phyloP scores from a whole-genome alignment of 2,888 invertebrate genomes.

The Sylvicola cinctus region DNA sequence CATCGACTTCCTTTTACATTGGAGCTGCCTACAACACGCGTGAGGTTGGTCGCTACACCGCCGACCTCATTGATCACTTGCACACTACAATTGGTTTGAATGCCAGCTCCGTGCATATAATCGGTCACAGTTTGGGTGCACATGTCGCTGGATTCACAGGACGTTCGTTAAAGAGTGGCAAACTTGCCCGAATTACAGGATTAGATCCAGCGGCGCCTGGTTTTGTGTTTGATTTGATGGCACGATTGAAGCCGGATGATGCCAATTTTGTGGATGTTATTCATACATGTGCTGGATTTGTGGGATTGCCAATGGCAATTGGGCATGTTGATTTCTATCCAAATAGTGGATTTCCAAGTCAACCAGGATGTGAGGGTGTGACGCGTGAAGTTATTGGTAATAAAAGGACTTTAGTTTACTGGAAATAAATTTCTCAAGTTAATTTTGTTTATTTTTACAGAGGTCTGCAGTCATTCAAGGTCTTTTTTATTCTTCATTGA shows the following conservation, averaged over 20 bases:
- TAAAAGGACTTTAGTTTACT: too few relatives aligned
- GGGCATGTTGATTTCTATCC: conserved; percentile 60
- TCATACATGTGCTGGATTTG: conserved; percentile 45
- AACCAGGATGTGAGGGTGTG: conserved; percentile 37
- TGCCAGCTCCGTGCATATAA: conserved; percentile 18
- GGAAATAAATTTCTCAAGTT: too few relatives aligned
- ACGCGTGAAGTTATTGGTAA: too few relatives aligned
- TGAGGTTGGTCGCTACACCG: conserved; percentile 21
- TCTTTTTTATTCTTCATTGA: conserved; percentile 38
- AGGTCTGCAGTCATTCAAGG: conserved; percentile 48
- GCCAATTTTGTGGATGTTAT: conserved; percentile 55
- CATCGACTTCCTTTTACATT: conserved; percentile 21
- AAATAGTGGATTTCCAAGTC: conserved; percentile 41
- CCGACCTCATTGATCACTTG: conserved; percentile 11
- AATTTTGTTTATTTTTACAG: too few relatives aligned
- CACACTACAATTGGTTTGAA: conserved; percentile 5
- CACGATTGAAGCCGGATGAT: conserved; percentile 37
- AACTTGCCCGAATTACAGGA: conserved; percentile 32
- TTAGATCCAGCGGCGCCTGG: conserved; percentile 47
- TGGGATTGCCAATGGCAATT: conserved; percentile 38
- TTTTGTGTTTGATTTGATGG: conserved; percentile 27
- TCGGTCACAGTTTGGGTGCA: conserved; percentile 35
- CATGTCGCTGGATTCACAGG: conserved; percentile 39
- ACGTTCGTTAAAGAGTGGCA: conserved; percentile 23
- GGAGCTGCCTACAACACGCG: conserved; percentile 20